These are phyloP conservation scores for Kuschelorhynchus macadamiae DNA, from an alignment of 2,888 invertebrate species.

Conservation along the genomic window DNA sequence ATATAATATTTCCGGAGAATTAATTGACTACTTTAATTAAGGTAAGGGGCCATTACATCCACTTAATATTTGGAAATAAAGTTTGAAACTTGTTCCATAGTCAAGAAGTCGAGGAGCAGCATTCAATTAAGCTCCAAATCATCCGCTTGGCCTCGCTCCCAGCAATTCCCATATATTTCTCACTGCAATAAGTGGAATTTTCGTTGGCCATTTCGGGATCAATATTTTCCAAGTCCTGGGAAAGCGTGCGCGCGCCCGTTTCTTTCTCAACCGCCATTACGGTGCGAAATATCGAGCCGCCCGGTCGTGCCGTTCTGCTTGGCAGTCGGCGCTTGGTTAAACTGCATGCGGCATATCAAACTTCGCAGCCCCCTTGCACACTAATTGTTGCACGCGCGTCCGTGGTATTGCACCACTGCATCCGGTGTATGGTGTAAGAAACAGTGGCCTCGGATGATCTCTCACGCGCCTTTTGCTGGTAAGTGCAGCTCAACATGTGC, in stretches of 20 bases:
- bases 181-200: conserved; percentile 48
- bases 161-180: conserved; percentile 46
- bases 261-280: conserved; percentile 62
- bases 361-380: conserved; percentile 31
- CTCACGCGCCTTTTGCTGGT: conserved; percentile 64
- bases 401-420: conserved; percentile 31
- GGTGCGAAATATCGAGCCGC: conserved; percentile 62
- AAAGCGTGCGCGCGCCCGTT: conserved; percentile 60
- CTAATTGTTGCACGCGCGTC: conserved; percentile 40
- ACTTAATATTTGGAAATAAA: conserved; percentile 5
- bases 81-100: conserved; percentile 2
- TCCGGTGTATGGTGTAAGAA: conserved; percentile 69
- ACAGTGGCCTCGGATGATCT: conserved; percentile 70
- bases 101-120: conserved; percentile 5
- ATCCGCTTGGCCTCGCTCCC: conserved; percentile 22
- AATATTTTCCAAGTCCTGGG: conserved; percentile 63
- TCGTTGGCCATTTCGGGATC: conserved; percentile 60
- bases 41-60: background rate
- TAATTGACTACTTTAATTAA: too few relatives aligned
- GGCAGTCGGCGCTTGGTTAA: conserved; percentile 55
- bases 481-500: conserved; percentile 53
- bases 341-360: conserved; percentile 53
- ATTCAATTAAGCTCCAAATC: conserved; percentile 13
- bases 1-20: too few relatives aligned
- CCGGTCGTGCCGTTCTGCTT: conserved; percentile 55